These are phyloP conservation scores for Coenobita brevimanus DNA, from an alignment of 1,140 invertebrate species.

Conservation along the genomic window DNA sequence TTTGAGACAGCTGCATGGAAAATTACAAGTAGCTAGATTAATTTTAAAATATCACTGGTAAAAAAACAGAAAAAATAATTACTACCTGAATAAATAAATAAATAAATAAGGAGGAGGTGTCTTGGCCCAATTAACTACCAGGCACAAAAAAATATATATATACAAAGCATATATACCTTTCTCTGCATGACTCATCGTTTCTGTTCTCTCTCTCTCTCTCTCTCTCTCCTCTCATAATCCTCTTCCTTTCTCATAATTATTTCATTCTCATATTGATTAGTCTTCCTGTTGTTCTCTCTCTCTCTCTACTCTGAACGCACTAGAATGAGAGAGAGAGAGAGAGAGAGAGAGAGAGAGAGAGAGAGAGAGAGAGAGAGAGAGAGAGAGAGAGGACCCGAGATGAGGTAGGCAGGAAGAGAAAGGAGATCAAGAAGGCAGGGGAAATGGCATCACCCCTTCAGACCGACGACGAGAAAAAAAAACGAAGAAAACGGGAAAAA, in stretches of 20 bases:
- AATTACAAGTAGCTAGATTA: too few relatives aligned
- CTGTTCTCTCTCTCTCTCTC: slow-evolving; percentile 27
- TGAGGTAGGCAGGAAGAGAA: too few relatives aligned
- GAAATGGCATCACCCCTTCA: too few relatives aligned
- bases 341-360: slow-evolving; percentile 7
- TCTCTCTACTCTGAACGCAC: too few relatives aligned
- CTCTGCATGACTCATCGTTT: background rate
- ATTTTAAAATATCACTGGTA: too few relatives aligned
- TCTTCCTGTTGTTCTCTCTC: too few relatives aligned
- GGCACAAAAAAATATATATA: background rate
- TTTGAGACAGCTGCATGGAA: too few relatives aligned
- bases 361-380: slow-evolving; percentile 25
- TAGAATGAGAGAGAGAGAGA: background rate
- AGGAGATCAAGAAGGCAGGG: too few relatives aligned
- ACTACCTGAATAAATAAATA: too few relatives aligned
- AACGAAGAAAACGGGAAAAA: background rate
- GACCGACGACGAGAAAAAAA: too few relatives aligned
- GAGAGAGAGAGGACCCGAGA: background rate
- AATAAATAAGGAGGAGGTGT: too few relatives aligned
- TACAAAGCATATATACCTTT: background rate
- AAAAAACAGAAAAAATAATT: too few relatives aligned
- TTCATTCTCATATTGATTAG: background rate
- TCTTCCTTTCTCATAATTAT: background rate
- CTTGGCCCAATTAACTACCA: background rate
- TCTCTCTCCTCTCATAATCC: slow-evolving; percentile 4